Base-by-base conservation (phyloP, 2,888 invertebrate genomes). In the Geotrupes spiniger region DNA sequence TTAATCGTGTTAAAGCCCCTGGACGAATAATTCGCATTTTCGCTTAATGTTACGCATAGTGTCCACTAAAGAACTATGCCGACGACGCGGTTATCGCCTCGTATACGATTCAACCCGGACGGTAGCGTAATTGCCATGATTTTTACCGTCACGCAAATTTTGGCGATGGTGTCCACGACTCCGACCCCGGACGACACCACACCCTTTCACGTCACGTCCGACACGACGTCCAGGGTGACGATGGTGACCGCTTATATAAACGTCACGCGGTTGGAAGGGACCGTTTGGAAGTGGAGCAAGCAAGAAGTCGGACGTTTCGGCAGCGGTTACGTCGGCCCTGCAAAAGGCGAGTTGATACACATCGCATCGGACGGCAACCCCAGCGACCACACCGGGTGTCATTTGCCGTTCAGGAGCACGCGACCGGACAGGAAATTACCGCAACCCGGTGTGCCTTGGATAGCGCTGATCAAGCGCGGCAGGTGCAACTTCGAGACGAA, bases 401-500 rank as follows among this genome's bases (percentile, higher is more conserved):
- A 77, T 10, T 72, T 77, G 73, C 79, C 82, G 0, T 72, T 83
- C 51, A 71, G 17, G 80, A 77, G 79, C 45, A 69, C 67, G 61
- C 64, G 63, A 57, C 66, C 47, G 51, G 68, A 58, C 64, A 78
- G 76, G 40, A 74, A 76, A 1, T 59, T 73, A 44, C 78, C 78
- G 0, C 73, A 80, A 26, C 56, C 63, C 14, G 67, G 69, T 10
- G 81, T 81, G 57, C 82, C 83, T 5, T 92, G 92, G 90, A 83
- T 92, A 52, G 92, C 92, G 0, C 76, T 92, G 55, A 84, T 92
- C 31, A 79, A 83, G 56, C 76, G 91, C 28, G 92, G 92, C 41
- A 79, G 78, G 63, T 92, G 92, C 73, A 85, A 84, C 62, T 91
- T 91, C 69, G 87, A 89, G 69, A 81, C 83, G 57, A 92, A 92